phyloP scores from a whole-genome alignment of 2,797 vertebrate species.

The Betta splendens region DNA sequence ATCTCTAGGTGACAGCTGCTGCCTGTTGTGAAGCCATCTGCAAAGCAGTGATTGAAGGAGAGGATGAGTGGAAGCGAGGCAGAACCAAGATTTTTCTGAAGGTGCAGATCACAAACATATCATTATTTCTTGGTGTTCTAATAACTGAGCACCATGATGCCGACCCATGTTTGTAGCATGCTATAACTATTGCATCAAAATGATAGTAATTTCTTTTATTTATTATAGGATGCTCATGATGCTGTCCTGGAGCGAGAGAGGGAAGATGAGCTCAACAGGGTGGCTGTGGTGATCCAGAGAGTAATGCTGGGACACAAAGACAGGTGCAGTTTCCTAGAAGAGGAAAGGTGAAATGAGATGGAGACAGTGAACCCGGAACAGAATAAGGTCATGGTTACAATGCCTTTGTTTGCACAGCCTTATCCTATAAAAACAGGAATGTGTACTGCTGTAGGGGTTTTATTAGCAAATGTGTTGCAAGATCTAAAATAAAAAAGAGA shows the following conservation, averaged over 20 bases:
- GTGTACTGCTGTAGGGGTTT: not conserved
- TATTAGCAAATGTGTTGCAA: not conserved
- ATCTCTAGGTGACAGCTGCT: conserved; percentile 63
- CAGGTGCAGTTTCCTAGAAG: conserved; percentile 78
- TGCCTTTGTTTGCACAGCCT: not conserved
- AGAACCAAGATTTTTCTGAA: conserved; percentile 93
- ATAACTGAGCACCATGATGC: not conserved
- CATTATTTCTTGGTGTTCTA: not conserved
- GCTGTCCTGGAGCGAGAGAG: conserved; percentile 83
- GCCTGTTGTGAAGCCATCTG: conserved; percentile 85
- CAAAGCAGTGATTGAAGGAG: conserved; percentile 73
- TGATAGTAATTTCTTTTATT: not conserved
- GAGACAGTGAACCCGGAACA: not conserved
- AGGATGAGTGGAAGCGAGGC: conserved; percentile 89
- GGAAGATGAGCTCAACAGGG: conserved; percentile 79
- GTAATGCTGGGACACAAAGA: conserved; percentile 86
- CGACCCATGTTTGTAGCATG: not conserved
- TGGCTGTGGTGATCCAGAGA: conserved; percentile 88
- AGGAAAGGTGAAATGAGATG: not conserved
- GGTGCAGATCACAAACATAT: conserved; percentile 72
- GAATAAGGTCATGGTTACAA: not conserved
- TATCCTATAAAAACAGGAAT: conserved; percentile 4
- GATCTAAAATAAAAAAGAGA: not conserved
- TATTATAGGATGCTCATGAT: conserved; percentile 87
- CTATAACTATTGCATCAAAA: not conserved